phyloP scores from a whole-genome alignment of 2,113 vertebrate species.

The Microcebus lehilahytsara region DNA sequence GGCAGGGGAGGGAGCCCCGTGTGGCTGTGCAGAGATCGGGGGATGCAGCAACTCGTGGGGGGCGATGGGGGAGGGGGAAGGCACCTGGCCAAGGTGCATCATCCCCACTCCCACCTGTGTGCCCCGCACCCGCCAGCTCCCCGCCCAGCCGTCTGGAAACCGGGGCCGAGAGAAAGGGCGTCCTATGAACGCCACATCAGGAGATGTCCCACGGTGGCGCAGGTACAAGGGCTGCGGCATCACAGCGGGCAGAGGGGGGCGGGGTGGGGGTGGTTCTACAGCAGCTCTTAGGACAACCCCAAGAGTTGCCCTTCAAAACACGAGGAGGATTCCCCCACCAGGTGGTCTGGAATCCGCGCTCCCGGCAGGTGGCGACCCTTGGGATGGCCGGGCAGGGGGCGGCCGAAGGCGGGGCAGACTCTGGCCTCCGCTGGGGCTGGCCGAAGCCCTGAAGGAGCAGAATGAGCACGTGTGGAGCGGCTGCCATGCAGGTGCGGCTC shows the following conservation, averaged over 20 bases:
- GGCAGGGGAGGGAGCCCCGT: neutral
- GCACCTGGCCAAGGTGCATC: rapidly evolving
- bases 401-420: rapidly evolving
- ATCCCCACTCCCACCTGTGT: neutral
- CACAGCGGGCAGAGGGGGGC: neutral
- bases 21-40: rapidly evolving
- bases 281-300: neutral
- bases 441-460: too few relatives aligned
- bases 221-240: neutral
- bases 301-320: too few relatives aligned
- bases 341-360: rapidly evolving
- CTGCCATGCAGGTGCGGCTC: rapidly evolving
- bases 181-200: neutral
- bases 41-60: rapidly evolving
- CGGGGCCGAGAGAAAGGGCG: rapidly evolving
- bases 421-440: too few relatives aligned
- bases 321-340: rapidly evolving
- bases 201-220: rapidly evolving
- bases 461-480: rapidly evolving
- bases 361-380: neutral
- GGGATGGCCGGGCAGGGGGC: neutral
- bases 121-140: too few relatives aligned
- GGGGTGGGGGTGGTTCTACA: neutral
- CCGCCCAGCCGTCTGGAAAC: neutral
- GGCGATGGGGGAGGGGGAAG: rapidly evolving